These are phyloP conservation scores for Picathartes gymnocephalus DNA, from an alignment of 2,113 vertebrate species.

Conservation along the genomic window DNA sequence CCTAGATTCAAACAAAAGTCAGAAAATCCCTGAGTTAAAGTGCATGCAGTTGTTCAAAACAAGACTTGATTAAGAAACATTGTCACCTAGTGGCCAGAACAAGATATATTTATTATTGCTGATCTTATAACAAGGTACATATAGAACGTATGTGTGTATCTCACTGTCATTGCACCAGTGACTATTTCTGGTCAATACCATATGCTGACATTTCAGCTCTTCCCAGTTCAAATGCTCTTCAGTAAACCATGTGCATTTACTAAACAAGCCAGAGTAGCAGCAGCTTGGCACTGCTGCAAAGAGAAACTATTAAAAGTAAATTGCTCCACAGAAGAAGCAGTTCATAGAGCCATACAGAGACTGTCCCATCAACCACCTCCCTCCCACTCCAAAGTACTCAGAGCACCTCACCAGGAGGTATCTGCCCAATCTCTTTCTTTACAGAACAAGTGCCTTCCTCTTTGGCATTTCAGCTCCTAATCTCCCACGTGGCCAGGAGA, in stretches of 20 bases:
- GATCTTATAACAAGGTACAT: not conserved
- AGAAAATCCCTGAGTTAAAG: not conserved
- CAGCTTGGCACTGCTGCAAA: not conserved
- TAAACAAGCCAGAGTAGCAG: not conserved
- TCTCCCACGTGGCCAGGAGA: not conserved
- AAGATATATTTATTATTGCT: not conserved
- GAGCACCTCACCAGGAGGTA: fast-evolving
- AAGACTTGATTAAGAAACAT: not conserved
- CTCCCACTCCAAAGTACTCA: not conserved
- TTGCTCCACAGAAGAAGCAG: not conserved
- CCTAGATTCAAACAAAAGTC: not conserved
- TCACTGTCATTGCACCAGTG: not conserved
- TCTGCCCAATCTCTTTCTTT: not conserved
- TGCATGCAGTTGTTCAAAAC: not conserved
- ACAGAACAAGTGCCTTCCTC: not conserved
- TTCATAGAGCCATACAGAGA: not conserved
- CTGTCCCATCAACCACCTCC: not conserved
- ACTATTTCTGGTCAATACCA: not conserved
- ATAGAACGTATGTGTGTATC: not conserved
- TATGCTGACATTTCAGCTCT: not conserved
- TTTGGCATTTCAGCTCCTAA: not conserved
- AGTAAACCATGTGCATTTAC: not conserved
- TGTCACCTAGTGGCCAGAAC: slow-evolving; percentile 27
- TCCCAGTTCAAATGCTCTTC: not conserved
- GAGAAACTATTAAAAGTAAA: not conserved